These are phyloP conservation scores for Crocodylus rhombifer DNA, from an alignment of 2,797 vertebrate genomes.

Conservation along the genomic window DNA sequence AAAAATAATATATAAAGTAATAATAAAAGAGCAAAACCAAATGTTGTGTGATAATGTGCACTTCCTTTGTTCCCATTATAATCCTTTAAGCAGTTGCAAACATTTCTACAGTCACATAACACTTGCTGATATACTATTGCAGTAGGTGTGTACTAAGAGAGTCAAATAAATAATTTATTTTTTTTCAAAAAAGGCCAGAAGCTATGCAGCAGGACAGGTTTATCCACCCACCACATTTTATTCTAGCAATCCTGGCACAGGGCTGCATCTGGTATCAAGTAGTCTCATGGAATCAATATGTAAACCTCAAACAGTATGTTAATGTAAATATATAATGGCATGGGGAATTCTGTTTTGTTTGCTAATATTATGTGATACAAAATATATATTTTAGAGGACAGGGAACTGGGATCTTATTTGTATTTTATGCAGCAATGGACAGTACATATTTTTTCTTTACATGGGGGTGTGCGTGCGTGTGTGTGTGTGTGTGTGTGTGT, in stretches of 20 bases:
- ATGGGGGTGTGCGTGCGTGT: neutral
- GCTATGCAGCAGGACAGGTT: slow-evolving; percentile 83
- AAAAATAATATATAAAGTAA: neutral
- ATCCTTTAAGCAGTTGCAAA: slow-evolving; percentile 62
- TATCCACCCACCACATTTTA: slow-evolving; percentile 77
- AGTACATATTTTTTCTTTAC: neutral
- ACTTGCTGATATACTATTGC: slow-evolving; percentile 13
- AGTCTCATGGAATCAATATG: slow-evolving; percentile 57
- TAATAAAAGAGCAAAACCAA: neutral
- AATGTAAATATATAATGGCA: slow-evolving; percentile 70
- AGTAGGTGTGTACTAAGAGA: slow-evolving; percentile 61
- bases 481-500: rapidly evolving
- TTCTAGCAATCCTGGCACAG: slow-evolving; percentile 73
- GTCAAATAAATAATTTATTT: slow-evolving; percentile 65
- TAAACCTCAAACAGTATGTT: slow-evolving; percentile 58
- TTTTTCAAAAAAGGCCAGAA: slow-evolving; percentile 60
- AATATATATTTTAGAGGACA: slow-evolving; percentile 26
- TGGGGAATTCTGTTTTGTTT: slow-evolving; percentile 65
- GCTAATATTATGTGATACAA: slow-evolving; percentile 55
- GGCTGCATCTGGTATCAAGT: slow-evolving; percentile 65
- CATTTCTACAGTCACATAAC: slow-evolving; percentile 50
- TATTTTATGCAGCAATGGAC: slow-evolving; percentile 2
- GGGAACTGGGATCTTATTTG: slow-evolving; percentile 8
- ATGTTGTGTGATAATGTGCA: slow-evolving; percentile 54
- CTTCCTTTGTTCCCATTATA: slow-evolving; percentile 53